Evolutionary conservation across 2,888 invertebrate species (phyloP), one percentile per base, ranked within the genome.

Genomic region (Noctua fimbriata): DNA sequence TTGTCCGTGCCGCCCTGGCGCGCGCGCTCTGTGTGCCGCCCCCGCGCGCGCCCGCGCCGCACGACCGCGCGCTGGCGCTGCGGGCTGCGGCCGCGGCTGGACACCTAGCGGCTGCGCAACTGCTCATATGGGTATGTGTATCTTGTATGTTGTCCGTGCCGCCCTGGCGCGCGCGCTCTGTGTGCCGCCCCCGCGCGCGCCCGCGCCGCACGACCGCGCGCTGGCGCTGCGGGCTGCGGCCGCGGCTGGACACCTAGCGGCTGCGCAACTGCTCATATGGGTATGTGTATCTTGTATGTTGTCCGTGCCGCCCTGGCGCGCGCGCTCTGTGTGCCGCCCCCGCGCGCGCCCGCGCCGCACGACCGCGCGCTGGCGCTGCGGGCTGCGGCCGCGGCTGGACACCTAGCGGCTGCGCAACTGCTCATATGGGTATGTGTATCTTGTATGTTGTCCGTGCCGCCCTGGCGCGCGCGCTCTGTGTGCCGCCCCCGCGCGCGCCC

Each of bases 231-330:
- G 99, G 92, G 97, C 99, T 84, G 99, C 99, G 32, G 98, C 99
- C 93, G 98, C 99, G 69, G 98, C 98, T 89, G 98, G 98, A 10
- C 99, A 99, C 93, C 97, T 99, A 85, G 98, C 99, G 77, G 98
- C 99, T 91, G 98, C 99, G 24, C 99, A 99, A 95, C 97, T 99
- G 69, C 97, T 99, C 71, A 98, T 99, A 93, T 99, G 99, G 99
- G 99, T 99, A 18, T 2, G 79, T 55, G 3, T 24, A n/a, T n/a
- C n/a, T n/a, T n/a, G n/a, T n/a, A n/a, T n/a, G n/a, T n/a, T n/a
- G n/a, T n/a, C n/a, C n/a, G n/a, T n/a, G 60, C 84, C n/a, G 79
- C 90, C 28, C 91, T 96, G 44, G 92, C 93, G 84, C 91, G 95
- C 76, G 90, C 98, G 98, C 90, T 98, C 98, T 99, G 75, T 98